Percentiles rank a stretch among this genome's conserved stretches.
phyloP scores from a whole-genome alignment of 2,888 invertebrate genomes.

The Mamestra brassicae region DNA sequence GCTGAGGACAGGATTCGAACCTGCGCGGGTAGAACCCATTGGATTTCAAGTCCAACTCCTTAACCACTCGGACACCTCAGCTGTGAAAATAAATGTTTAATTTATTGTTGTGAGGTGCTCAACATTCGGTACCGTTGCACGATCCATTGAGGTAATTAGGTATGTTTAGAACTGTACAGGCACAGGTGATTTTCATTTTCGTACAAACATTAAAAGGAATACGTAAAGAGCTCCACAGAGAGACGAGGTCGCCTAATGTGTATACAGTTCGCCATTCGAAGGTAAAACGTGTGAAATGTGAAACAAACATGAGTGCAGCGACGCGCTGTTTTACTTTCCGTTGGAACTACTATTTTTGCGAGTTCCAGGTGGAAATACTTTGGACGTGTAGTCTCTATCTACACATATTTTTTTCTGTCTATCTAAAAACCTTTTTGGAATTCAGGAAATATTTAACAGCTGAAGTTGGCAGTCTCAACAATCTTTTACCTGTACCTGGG shows the following conservation, averaged over 20 bases:
- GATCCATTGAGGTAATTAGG: constrained; percentile 22
- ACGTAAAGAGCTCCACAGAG: constrained; percentile 28
- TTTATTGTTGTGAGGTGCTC: constrained; percentile 1
- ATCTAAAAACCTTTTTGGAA: neutral
- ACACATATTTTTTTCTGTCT: neutral
- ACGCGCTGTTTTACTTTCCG: constrained; percentile 21
- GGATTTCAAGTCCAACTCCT: constrained; percentile 91
- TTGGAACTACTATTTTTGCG: constrained; percentile 34
- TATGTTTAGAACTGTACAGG: constrained; percentile 5
- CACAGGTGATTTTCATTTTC: constrained; percentile 23
- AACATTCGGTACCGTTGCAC: neutral
- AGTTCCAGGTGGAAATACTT: neutral
- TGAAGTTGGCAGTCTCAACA: neutral
- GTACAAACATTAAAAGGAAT: constrained; percentile 47
- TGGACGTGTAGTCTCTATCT: neutral
- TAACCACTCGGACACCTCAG: constrained; percentile 91
- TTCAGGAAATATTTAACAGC: neutral
- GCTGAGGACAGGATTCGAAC: constrained; percentile 89
- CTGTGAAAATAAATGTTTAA: constrained; percentile 57
- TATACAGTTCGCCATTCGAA: constrained; percentile 59
- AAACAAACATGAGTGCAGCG: constrained; percentile 60
- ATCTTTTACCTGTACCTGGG: no score
- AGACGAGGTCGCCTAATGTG: constrained; percentile 49
- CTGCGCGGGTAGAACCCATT: constrained; percentile 91
- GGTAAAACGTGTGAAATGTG: constrained; percentile 62